Evolutionary conservation across 2,113 vertebrate species (phyloP).

Genomic region (Antennarius striatus): DNA sequence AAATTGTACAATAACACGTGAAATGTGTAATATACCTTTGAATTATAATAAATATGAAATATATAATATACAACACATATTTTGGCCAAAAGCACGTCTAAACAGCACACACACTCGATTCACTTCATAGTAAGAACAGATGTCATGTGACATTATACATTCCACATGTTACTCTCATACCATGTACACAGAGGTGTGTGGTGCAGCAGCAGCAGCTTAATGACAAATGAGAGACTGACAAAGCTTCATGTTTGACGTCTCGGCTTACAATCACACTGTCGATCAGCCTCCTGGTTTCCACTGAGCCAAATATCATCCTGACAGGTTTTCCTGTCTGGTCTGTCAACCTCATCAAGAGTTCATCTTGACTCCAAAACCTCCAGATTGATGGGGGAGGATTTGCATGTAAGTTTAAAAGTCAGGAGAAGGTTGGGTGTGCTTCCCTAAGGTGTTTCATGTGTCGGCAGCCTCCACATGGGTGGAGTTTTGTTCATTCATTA

Average conservation of each 20-base stretch:
- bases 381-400: conserved; percentile 28
- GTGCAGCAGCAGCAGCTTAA: too few relatives aligned
- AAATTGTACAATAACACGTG: too few relatives aligned
- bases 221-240: not conserved
- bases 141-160: too few relatives aligned
- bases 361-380: conserved; percentile 36
- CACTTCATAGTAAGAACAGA: too few relatives aligned
- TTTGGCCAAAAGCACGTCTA: too few relatives aligned
- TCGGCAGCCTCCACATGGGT: conserved; percentile 40
- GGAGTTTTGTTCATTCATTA: conserved; percentile 36
- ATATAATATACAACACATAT: too few relatives aligned
- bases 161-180: too few relatives aligned
- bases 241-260: conserved; percentile 24
- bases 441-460: conserved; percentile 53
- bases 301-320: conserved; percentile 45
- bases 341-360: conserved; percentile 33
- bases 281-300: conserved; percentile 8
- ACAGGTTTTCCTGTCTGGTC: conserved; percentile 41
- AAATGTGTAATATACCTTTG: too few relatives aligned
- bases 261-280: not conserved
- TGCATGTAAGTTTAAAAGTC: conserved; percentile 32
- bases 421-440: conserved; percentile 49
- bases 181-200: too few relatives aligned
- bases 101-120: too few relatives aligned
- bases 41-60: too few relatives aligned